Evolutionary conservation across 2,888 invertebrate species (phyloP), one percentile per base, ranked within the genome.

Genomic region (Mesopsocus fuscifrons): DNA sequence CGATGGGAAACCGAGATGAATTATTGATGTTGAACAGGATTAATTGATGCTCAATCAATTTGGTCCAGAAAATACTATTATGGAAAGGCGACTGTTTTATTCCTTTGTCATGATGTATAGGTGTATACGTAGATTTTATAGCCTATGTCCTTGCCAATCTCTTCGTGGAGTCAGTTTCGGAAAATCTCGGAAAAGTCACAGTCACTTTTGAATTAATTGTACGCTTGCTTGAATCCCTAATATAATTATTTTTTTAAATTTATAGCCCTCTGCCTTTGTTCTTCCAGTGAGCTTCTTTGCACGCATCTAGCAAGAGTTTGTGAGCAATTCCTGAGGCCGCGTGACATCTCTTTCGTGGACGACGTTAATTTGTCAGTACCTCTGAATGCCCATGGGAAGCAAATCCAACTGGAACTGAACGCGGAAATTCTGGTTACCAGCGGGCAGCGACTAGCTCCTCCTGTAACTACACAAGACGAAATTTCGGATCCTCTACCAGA

Each of bases 391-490:
- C 70, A 72, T 30, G 65, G 64, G 8, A 68, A 75, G 44, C 55
- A 71, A 20, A 59, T 80, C 41, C 72, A 77, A 48, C 74, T 87
- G 48, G 64, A 71, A 51, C 63, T 79, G 31, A 61, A 63, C 21
- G 72, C 73, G 6, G 74, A 84, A 49, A 68, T 74, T 16, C 61
- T 83, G 46, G 58, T 88, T 26, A 70, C 77, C 11, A 70, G 78
- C 16, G 63, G 64, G 34, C 66, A 66, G 42, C 72, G 77, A 3
- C 58, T 89, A 17, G 61, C 65, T 42, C 67, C 74, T 3, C 57
- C 65, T 55, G 61, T 63, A 9, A 54, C 57, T 21, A 53, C 57
- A 49, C 50, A 55, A 13, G 58, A 59, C 11, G 59, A 65, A 6
- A 65, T 67, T 16, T 62, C 64, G 46, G 55, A 67, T 26, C 57